Evolutionary conservation across 2,113 vertebrate species (phyloP), one percentile per base, ranked within the genome.

Genomic region (Phasianus colchicus): DNA sequence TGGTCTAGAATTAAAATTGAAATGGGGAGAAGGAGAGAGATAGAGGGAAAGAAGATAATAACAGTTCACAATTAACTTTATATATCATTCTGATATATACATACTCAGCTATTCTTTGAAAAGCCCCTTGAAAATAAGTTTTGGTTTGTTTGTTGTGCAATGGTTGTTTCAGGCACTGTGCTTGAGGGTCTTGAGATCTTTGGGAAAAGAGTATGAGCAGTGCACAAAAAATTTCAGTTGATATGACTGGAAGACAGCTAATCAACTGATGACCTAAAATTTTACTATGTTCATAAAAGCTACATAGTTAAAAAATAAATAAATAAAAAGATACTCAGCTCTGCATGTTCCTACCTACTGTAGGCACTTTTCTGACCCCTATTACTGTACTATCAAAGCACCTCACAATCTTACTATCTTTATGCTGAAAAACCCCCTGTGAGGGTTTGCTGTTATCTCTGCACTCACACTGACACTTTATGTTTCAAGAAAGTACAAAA

Each of bases 401-500:
- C 57, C 9, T 88, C 72, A 78, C 85, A 72, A 54, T 87, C 85
- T 77, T 8, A n/a, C 75, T 45, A 61, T 42, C 76, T 91, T 92
- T 67, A 80, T 92, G 71, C 69, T 29, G 10, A 75, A 75, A 83
- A 20, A 11, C 88, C 65, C 86, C 75, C 82, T 67, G 85, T 3
- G 3, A 93, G 75, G 67, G 64, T 64, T 86, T 89, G 85, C 82
- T 92, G 78, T 95, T 95, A 96, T 89, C 91, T 94, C 88, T 57
- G 61, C 9, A 40, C 87, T 93, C 93, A 71, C 1, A 0, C 90
- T 96, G 95, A 74, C 92, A 86, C 82, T 94, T 95, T 91, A n/a
- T 94, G 93, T 97, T 96, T 96, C 93, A 96, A 92, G 93, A 63
- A 92, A 94, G 82, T 50, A 38, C 16, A 92, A 86, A 96, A 95